Conservation (phyloP, 2,797 vertebrate species). For the Ataeniobius toweri region DNA sequence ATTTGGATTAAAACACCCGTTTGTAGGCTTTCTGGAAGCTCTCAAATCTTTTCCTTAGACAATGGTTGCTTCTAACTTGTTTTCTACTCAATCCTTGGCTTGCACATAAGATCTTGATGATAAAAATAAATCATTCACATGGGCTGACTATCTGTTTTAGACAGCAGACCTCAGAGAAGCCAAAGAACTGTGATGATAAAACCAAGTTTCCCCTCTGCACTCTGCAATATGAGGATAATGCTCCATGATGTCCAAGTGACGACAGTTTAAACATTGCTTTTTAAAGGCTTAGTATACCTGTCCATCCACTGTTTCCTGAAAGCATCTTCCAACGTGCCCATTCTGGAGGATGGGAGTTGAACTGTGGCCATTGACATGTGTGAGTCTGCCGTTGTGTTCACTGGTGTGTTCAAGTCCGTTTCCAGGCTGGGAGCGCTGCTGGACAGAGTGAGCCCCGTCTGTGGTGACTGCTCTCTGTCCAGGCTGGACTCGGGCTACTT, state of each 20-base stretch:
- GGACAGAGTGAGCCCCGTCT: slow-evolving; percentile 82
- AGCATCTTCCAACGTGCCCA: slow-evolving; percentile 87
- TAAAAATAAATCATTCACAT: slow-evolving; percentile 43
- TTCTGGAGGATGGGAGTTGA: slow-evolving; percentile 58
- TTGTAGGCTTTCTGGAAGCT: not conserved
- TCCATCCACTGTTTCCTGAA: slow-evolving; percentile 87
- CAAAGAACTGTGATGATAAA: slow-evolving; percentile 19
- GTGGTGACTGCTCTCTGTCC: slow-evolving; percentile 77
- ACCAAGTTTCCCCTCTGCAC: not conserved
- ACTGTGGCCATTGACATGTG: slow-evolving; percentile 46
- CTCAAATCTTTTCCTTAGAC: not conserved
- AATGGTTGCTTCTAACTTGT: not conserved
- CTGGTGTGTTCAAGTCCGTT: slow-evolving; percentile 66
- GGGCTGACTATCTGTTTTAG: slow-evolving; percentile 37
- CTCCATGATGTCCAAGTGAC: slow-evolving; percentile 22
- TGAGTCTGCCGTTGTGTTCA: slow-evolving; percentile 64
- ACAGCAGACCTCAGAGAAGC: slow-evolving; percentile 25
- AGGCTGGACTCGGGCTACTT: slow-evolving; percentile 89
- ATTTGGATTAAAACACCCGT: not conserved
- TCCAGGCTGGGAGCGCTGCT: slow-evolving; percentile 80
- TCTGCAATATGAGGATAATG: not conserved
- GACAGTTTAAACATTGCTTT: slow-evolving; percentile 22
- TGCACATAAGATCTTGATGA: not conserved
- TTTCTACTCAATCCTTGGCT: not conserved
- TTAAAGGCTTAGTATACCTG: slow-evolving; percentile 80